Evolutionary conservation across 2,888 invertebrate species (phyloP), one percentile per base, ranked within the genome.

Genomic region (Caenorhabditis macrosperma): DNA sequence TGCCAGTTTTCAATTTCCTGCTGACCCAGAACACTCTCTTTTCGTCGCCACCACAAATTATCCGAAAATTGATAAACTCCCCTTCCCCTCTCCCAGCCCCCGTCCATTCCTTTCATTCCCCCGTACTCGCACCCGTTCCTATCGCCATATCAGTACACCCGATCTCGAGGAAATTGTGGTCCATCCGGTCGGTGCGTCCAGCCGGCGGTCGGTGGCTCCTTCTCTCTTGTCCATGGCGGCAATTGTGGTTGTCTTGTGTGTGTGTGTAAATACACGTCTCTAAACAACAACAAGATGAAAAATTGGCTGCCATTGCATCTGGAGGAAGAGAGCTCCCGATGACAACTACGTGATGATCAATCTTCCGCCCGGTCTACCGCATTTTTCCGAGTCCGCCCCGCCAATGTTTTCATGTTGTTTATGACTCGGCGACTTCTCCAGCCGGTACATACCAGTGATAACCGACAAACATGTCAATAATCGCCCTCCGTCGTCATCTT

Each of bases 391-490:
- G 50, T 15, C 50, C 50, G 24, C 10, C 20, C 6, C 41, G 15
- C 41, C 24, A 50, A 52, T 41, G 24, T 26, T 33, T 55, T 55
- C 22, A 26, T 55, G 35, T 55, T 55, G 38, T 59, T 55, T 55
- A 55, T 44, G 26, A 44, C 26, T 28, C 30, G 10, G 10, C 28
- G 52, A 26, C 28, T 52, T 26, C 52, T 35, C 38, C 33, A 48
- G 35, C 33, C 50, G 46, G 35, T 60, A 41, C 54, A 66, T 75
- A 52, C 60, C 66, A 60, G 44, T 66, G 59, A 66, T 59, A 44
- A 28, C 44, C 26, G 66, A 74, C 57, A 74, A 74, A 66, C 69
- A 60, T 68, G 68, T 68, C 68, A 68, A 68, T 69, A 69, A 69
- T 69, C 69, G 35, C 26, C 35, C 41, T 44, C 17, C 44, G 28